These are phyloP conservation scores for Uromys caudimaculatus DNA, from an alignment of 2,797 vertebrate genomes.

Conservation along the genomic window DNA sequence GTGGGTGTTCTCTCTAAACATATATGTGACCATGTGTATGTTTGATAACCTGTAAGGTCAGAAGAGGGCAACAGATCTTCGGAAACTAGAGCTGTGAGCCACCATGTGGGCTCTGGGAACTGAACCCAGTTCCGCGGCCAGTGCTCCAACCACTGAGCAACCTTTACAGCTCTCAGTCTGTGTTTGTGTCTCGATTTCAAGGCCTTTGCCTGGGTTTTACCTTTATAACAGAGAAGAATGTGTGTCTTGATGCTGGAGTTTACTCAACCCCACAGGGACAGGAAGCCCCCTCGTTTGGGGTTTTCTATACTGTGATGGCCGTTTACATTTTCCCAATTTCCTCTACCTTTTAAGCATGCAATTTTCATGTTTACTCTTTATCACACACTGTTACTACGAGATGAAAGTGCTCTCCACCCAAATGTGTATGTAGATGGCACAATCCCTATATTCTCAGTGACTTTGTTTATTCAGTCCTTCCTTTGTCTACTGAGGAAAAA, in stretches of 20 bases:
- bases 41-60: neutral
- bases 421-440: neutral
- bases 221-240: neutral
- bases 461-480: too few relatives aligned
- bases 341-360: neutral
- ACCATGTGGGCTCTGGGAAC: neutral
- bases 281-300: neutral
- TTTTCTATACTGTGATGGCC: neutral
- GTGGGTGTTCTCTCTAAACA: neutral
- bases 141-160: neutral
- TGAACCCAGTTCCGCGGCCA: neutral
- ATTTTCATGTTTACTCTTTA: neutral
- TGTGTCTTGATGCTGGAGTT: neutral
- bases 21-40: neutral
- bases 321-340: neutral
- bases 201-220: neutral
- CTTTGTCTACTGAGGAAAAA: neutral
- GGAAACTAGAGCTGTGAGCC: neutral
- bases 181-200: neutral
- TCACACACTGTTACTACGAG: neutral
- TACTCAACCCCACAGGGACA: neutral
- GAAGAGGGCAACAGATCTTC: neutral
- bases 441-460: neutral
- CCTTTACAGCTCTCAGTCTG: neutral
- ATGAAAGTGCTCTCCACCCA: neutral